A percentile compares a stretch with the other conserved stretches of the same genome.
phyloP scores from a whole-genome alignment of 2,888 invertebrate genomes.

The Leptura quadrifasciata region DNA sequence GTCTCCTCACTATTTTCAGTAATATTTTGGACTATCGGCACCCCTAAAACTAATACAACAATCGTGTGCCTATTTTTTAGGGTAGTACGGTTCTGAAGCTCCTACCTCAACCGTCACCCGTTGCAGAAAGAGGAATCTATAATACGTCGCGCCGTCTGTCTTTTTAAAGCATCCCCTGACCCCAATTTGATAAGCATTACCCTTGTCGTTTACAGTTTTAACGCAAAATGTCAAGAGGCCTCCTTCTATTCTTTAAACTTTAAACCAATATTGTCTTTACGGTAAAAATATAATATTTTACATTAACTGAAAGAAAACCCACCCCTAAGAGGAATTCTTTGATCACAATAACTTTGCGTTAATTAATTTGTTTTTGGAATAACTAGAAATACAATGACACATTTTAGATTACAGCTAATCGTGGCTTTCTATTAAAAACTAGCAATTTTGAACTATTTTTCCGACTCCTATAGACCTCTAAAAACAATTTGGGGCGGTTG shows the following conservation, averaged over 20 bases:
- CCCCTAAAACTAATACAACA: neutral
- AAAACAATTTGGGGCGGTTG: no score
- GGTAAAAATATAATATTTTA: neutral
- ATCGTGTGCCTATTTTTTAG: neutral
- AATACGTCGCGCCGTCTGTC: slow-evolving; percentile 59
- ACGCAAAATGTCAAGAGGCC: slow-evolving; percentile 49
- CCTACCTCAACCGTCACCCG: slow-evolving; percentile 62
- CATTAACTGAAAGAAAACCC: no score
- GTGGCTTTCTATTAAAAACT: no score
- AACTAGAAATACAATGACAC: no score
- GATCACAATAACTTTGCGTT: no score
- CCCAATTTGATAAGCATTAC: slow-evolving; percentile 55
- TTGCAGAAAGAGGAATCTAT: slow-evolving; percentile 51
- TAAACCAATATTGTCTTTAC: neutral
- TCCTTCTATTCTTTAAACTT: slow-evolving; percentile 15
- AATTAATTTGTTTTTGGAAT: no score
- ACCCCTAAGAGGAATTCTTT: no score
- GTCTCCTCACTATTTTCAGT: no score
- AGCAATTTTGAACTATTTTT: no score
- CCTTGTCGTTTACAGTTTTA: slow-evolving; percentile 47
- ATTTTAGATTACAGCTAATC: no score
- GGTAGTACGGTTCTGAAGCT: slow-evolving; percentile 44
- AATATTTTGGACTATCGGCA: no score
- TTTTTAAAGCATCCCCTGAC: slow-evolving; percentile 58
- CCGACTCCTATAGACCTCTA: no score